Percentiles rank a stretch among this genome's conserved stretches.
These are phyloP conservation scores for Ciona savignyi DNA, from an alignment of 23 tunicate genomes.

Conservation along the genomic window DNA sequence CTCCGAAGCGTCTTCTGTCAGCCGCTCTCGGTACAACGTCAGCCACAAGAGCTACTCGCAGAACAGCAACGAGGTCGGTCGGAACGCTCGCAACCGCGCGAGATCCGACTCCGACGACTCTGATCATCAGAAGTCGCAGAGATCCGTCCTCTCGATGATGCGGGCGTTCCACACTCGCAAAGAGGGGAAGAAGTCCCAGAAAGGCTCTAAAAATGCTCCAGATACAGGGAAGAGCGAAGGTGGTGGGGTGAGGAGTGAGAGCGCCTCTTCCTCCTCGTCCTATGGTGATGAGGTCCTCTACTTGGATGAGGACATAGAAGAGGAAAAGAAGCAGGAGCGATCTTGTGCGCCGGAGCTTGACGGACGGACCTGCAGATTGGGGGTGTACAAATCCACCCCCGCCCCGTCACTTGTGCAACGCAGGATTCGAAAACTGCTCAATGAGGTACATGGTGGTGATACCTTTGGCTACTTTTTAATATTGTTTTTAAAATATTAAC, in stretches of 20 bases:
- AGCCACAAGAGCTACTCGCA: constrained; percentile 2
- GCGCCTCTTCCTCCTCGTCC: constrained; percentile 16
- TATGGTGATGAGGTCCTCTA: constrained; percentile 19
- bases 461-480: too few species aligned
- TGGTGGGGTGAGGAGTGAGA: not conserved
- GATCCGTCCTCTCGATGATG: constrained; percentile 61
- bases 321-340: constrained; percentile 16
- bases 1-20: constrained; percentile 12
- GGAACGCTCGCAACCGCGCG: constrained; percentile 28
- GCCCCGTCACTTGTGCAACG: constrained; percentile 13
- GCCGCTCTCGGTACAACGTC: constrained; percentile 1
- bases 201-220: not conserved
- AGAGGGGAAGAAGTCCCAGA: constrained; percentile 30
- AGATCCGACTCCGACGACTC: constrained; percentile 24
- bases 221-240: not conserved
- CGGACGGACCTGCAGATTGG: constrained; percentile 44
- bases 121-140: constrained; percentile 34
- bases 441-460: constrained; percentile 16
- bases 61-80: constrained; percentile 17
- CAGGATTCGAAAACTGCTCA: constrained; percentile 20
- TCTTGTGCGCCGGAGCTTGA: constrained; percentile 13
- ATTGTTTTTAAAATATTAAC: too few species aligned
- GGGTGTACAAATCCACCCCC: constrained; percentile 10
- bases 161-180: constrained; percentile 28
- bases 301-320: constrained; percentile 5